Percentiles rank a stretch among this genome's conserved stretches.
Conservation (phyloP, 2,113 vertebrate species). For the Gymnocephalus cernua region DNA sequence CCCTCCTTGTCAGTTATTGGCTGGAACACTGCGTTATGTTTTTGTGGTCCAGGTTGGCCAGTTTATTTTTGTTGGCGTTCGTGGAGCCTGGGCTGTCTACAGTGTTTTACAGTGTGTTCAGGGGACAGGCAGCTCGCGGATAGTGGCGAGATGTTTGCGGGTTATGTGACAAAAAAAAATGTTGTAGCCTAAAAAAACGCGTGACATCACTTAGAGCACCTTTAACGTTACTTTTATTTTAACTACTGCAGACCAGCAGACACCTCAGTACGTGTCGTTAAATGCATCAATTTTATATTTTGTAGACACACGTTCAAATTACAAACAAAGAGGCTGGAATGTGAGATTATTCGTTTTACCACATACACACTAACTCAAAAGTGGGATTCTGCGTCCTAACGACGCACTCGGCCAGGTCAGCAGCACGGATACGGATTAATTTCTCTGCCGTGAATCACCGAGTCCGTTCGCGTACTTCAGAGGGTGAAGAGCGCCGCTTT, state of each 20-base stretch:
- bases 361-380: not conserved
- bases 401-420: not conserved
- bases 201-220: too few species aligned
- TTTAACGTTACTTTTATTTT: too few species aligned
- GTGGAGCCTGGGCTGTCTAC: too few species aligned
- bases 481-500: not conserved
- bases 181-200: too few species aligned
- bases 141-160: too few species aligned
- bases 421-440: slow-evolving; percentile 1
- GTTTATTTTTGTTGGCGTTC: too few species aligned
- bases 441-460: not conserved
- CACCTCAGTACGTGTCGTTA: not conserved
- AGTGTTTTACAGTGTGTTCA: too few species aligned
- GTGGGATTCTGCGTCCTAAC: not conserved
- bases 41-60: too few species aligned
- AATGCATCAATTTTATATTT: not conserved
- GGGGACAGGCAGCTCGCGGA: too few species aligned
- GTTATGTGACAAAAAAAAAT: too few species aligned
- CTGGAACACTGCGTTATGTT: too few species aligned
- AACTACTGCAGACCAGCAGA: not conserved
- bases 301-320: not conserved
- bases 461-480: not conserved
- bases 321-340: slow-evolving; percentile 65
- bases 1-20: too few species aligned
- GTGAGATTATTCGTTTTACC: slow-evolving; percentile 30